Evolutionary conservation across 2,888 invertebrate species (phyloP).

Genomic region (Hirtodrosophila histrioides): DNA sequence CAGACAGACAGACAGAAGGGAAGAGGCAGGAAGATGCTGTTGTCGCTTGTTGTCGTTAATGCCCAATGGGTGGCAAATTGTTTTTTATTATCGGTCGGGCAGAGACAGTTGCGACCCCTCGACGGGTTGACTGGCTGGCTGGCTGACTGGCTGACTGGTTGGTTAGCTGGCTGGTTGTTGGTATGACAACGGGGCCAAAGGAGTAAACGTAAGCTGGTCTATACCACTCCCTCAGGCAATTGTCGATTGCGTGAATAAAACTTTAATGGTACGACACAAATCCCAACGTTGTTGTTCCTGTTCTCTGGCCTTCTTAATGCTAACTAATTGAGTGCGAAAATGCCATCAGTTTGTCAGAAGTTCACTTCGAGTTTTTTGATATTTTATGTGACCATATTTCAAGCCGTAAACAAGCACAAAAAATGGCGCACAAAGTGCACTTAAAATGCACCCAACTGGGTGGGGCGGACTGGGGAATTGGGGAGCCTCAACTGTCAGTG

Average conservation of each 20-base stretch:
- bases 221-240: conserved; percentile 29
- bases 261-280: conserved; percentile 83
- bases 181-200: conserved; percentile 45
- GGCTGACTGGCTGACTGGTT: neutral
- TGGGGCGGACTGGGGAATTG: neutral
- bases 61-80: conserved; percentile 83
- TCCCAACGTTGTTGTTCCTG: conserved; percentile 65
- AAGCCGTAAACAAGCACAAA: conserved; percentile 38
- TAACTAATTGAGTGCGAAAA: conserved; percentile 85
- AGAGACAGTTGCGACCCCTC: conserved; percentile 23
- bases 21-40: conserved; percentile 50
- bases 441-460: conserved; percentile 41
- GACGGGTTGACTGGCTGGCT: conserved; percentile 1
- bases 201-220: conserved; percentile 41
- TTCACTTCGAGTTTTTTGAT: conserved; percentile 45
- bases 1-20: conserved; percentile 20
- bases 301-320: conserved; percentile 74
- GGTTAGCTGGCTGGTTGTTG: conserved; percentile 12
- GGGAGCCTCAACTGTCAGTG: conserved; percentile 1
- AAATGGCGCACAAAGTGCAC: conserved; percentile 57
- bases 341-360: conserved; percentile 76
- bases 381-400: conserved; percentile 47
- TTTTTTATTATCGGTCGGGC: conserved; percentile 78
- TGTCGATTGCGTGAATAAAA: conserved; percentile 81
- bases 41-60: conserved; percentile 78